phyloP scores from a whole-genome alignment of 2,888 invertebrate genomes.

The Ochropacha duplaris region DNA sequence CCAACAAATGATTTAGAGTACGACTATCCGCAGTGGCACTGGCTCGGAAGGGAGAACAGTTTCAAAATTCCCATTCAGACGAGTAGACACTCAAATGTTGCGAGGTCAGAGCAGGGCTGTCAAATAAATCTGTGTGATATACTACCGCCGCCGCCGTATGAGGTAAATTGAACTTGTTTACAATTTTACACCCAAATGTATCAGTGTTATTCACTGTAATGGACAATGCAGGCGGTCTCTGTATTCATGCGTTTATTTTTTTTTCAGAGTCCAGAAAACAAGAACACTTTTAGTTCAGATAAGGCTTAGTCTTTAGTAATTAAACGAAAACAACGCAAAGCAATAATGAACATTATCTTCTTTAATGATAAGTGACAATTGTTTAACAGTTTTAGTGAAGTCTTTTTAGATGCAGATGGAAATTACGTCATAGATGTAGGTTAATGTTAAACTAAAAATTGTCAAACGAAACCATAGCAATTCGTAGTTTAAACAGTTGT shows the following conservation, averaged over 20 bases:
- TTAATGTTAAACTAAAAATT: conserved; percentile 32
- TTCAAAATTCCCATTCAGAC: conserved; percentile 80
- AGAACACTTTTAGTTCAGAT: conserved; percentile 47
- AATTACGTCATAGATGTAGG: conserved; percentile 29
- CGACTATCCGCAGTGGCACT: conserved; percentile 80
- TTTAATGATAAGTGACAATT: conserved; percentile 22
- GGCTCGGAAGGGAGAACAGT: conserved; percentile 79
- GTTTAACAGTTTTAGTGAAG: conserved; percentile 26
- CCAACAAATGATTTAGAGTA: conserved; percentile 78
- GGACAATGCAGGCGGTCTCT: conserved; percentile 22
- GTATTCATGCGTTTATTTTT: conserved; percentile 32
- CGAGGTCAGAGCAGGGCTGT: conserved; percentile 79
- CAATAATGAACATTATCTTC: conserved; percentile 33
- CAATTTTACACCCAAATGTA: conserved; percentile 39
- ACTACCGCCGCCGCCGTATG: conserved; percentile 85
- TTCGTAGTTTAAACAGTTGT: conserved; percentile 50
- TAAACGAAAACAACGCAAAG: conserved; percentile 24
- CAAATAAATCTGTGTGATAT: conserved; percentile 86
- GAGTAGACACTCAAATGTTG: conserved; percentile 74
- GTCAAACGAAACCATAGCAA: conserved; percentile 32
- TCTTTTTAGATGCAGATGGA: conserved; percentile 18
- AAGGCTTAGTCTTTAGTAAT: conserved; percentile 26
- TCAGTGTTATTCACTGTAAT: conserved; percentile 39
- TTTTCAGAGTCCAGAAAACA: conserved; percentile 75
- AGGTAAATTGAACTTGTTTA: conserved; percentile 75